Evolutionary conservation across 1,140 invertebrate species (phyloP).

Genomic region (Euschistus heros): DNA sequence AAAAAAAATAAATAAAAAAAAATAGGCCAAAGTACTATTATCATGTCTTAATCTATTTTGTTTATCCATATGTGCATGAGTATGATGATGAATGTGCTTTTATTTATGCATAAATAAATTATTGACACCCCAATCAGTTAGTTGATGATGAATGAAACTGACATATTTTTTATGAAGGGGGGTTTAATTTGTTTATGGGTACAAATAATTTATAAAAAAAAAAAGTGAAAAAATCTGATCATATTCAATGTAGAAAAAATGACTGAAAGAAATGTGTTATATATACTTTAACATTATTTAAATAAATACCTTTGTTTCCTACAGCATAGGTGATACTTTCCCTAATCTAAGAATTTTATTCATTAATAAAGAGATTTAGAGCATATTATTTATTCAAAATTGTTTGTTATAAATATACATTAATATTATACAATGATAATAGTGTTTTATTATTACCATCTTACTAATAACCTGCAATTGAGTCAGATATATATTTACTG

Average conservation of each 20-base stretch:
- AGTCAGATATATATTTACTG: too few species aligned
- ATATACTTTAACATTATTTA: conserved; percentile 5
- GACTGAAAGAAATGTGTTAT: conserved; percentile 18
- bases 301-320: conserved; percentile 17
- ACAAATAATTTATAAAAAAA: conserved; percentile 9
- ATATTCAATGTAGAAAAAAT: conserved; percentile 18
- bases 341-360: conserved; percentile 17
- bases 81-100: neutral
- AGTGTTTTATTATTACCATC: too few species aligned
- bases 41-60: conserved; percentile 1
- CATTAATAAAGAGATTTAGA: conserved; percentile 17
- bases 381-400: conserved; percentile 20
- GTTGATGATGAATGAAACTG: neutral
- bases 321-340: conserved; percentile 19
- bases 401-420: conserved; percentile 20
- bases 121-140: neutral
- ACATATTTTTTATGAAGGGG: neutral
- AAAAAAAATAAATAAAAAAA: too few species aligned
- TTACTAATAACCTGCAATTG: too few species aligned
- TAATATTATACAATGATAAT: conserved; percentile 15
- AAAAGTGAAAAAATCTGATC: neutral
- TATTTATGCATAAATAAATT: conserved; percentile 12
- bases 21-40: conserved; percentile 11
- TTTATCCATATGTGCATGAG: conserved; percentile 2
- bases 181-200: neutral